A percentile compares a stretch with the other conserved stretches of the same genome.
phyloP scores from a whole-genome alignment of 2,888 invertebrate species.

The Girardia tigrina region DNA sequence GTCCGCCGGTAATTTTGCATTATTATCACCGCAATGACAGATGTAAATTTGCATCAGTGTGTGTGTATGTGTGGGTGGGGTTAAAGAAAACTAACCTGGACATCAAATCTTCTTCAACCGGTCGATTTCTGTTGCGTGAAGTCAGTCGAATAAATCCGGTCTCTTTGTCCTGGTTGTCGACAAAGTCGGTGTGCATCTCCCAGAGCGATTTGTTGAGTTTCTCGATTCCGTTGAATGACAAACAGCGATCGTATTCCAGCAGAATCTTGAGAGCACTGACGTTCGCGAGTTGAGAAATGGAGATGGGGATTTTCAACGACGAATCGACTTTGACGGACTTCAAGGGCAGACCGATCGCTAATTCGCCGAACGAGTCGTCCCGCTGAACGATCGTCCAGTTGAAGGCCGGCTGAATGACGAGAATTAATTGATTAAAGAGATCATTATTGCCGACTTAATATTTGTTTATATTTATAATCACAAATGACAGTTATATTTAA shows the following conservation, averaged over 20 bases:
- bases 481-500: too few species aligned
- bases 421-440: too few species aligned
- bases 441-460: too few species aligned
- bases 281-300: neutral
- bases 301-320: neutral
- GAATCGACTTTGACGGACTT: neutral
- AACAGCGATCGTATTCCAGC: neutral
- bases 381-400: neutral
- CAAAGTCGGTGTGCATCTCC: neutral
- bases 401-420: too few species aligned
- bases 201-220: neutral
- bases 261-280: neutral
- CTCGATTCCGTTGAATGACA: neutral
- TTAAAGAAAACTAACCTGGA: too few species aligned
- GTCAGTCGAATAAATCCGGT: slow-evolving; percentile 9
- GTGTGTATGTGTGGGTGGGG: too few species aligned
- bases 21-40: too few species aligned
- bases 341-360: neutral
- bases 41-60: too few species aligned
- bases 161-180: neutral
- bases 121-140: neutral
- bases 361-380: neutral
- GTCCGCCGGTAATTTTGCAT: too few species aligned
- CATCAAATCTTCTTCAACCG: neutral
- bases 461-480: too few species aligned